Percentiles rank a stretch among this genome's conserved stretches.
Conservation (phyloP, 2,113 vertebrate species). For the Tursiops truncatus region DNA sequence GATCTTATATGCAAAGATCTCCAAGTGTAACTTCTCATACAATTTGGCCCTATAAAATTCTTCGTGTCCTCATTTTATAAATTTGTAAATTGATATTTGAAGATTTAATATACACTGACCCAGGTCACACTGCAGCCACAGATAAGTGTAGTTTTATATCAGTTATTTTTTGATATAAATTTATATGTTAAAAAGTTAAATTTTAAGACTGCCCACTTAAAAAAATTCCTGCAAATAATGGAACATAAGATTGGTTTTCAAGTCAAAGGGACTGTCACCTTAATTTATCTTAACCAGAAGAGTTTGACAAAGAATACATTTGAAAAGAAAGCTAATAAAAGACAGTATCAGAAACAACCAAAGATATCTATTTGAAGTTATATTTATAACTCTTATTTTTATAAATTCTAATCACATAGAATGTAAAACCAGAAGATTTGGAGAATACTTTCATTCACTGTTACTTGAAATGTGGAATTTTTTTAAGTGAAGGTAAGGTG, state of each 20-base stretch:
- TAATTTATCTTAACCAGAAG: not conserved
- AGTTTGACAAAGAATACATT: not conserved
- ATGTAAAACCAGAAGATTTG: not conserved
- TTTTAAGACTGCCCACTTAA: not conserved
- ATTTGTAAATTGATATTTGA: not conserved
- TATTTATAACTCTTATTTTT: not conserved
- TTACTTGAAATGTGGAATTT: not conserved
- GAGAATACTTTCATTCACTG: not conserved
- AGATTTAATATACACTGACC: not conserved
- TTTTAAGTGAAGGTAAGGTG: not conserved
- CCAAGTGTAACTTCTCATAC: not conserved
- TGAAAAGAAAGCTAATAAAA: not conserved
- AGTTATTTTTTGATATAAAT: slow-evolving; percentile 34
- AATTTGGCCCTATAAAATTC: slow-evolving; percentile 15
- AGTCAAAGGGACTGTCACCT: not conserved
- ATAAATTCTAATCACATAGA: not conserved
- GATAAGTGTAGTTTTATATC: not conserved
- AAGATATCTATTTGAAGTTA: not conserved
- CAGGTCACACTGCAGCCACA: not conserved
- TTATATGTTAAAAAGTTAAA: not conserved
- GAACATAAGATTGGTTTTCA: not conserved
- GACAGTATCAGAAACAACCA: not conserved
- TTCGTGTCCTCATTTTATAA: not conserved
- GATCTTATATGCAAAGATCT: not conserved
- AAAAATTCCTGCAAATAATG: not conserved